A percentile compares a stretch with the other conserved stretches of the same genome.
Conservation (phyloP, 2,113 vertebrate genomes). For the Vombatus ursinus region DNA sequence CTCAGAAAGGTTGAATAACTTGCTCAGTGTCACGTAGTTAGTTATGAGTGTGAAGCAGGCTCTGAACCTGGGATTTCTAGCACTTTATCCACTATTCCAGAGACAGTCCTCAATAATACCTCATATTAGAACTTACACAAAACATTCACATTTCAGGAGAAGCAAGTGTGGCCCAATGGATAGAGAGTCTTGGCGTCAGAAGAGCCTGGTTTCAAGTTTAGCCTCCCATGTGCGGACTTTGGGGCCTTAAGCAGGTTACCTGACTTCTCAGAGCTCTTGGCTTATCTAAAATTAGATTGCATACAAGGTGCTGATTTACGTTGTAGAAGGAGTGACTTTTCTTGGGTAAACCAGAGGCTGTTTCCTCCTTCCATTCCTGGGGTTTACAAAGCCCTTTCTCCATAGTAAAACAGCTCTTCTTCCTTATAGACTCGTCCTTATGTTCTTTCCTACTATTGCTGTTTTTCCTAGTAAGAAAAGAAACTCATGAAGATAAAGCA, state of each 20-base stretch:
- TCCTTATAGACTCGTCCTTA: too few species aligned
- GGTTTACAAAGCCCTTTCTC: too few species aligned
- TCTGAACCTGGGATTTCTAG: not conserved
- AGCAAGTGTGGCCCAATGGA: not conserved
- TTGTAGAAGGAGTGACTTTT: too few species aligned
- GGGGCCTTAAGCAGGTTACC: not conserved
- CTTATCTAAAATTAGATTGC: not conserved
- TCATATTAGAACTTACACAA: not conserved
- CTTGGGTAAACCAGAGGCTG: too few species aligned
- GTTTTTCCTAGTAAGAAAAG: too few species aligned
- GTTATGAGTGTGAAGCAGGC: not conserved
- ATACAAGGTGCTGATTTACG: too few species aligned
- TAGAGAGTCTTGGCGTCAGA: not conserved
- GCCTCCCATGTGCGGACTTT: not conserved
- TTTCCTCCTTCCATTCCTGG: too few species aligned
- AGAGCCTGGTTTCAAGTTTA: not conserved
- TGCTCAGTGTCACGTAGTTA: not conserved
- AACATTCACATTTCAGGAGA: not conserved
- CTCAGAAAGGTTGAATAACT: conserved; percentile 15
- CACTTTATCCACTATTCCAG: not conserved
- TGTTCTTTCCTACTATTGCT: too few species aligned
- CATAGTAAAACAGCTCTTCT: too few species aligned
- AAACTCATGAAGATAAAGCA: too few species aligned
- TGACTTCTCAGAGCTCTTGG: too few species aligned
- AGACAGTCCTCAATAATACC: not conserved